Percentiles rank a stretch among this genome's conserved stretches.
phyloP scores from a whole-genome alignment of 2,113 vertebrate species.

The Callospermophilus lateralis region DNA sequence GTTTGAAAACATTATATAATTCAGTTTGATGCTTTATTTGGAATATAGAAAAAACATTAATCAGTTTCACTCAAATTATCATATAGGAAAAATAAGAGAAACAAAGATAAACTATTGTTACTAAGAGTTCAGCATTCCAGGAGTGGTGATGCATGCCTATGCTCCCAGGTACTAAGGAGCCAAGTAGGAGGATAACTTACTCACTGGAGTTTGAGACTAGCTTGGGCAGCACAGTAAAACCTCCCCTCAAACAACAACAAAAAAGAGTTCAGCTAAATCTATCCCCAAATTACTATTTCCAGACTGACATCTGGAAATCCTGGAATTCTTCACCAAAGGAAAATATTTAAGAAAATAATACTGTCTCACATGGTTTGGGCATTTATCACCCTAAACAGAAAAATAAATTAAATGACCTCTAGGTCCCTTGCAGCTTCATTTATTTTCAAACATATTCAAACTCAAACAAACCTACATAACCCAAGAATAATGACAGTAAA shows the following conservation, averaged over 20 bases:
- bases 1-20: background rate
- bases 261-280: background rate
- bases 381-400: conserved; percentile 35
- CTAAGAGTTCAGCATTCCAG: background rate
- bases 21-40: conserved; percentile 6
- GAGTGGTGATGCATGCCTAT: background rate
- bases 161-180: background rate
- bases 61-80: background rate
- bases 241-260: background rate
- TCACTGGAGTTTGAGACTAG: background rate
- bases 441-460: conserved; percentile 18
- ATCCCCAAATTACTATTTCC: background rate
- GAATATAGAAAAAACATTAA: background rate
- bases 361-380: background rate
- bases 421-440: background rate
- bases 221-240: background rate
- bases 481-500: background rate
- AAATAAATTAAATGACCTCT: conserved; percentile 30
- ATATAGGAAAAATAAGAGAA: conserved; percentile 34
- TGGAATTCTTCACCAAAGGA: background rate
- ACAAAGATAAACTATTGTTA: conserved; percentile 2
- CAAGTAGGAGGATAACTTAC: background rate
- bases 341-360: background rate
- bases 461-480: background rate
- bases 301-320: background rate